phyloP scores from a whole-genome alignment of 2,797 vertebrate genomes.

The Hypotaenidia philippensis region DNA sequence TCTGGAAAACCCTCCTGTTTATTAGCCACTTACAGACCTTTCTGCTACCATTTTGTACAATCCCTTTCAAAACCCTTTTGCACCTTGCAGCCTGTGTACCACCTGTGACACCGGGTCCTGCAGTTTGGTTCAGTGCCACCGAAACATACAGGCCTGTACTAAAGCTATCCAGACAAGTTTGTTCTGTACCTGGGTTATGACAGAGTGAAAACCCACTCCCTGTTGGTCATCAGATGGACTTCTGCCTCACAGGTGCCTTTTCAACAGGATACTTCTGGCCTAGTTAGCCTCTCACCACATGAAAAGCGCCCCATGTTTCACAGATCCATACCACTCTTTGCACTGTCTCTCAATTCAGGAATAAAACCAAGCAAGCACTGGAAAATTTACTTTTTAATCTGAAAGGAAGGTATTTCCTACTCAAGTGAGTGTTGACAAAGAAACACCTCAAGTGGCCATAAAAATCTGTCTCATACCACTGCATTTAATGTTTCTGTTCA shows the following conservation, averaged over 20 bases:
- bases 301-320: background rate
- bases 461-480: background rate
- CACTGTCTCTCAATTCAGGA: background rate
- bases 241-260: background rate
- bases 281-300: background rate
- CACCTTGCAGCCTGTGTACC: background rate
- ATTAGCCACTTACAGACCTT: background rate
- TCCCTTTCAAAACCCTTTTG: background rate
- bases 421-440: background rate
- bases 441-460: accelerated
- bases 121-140: background rate
- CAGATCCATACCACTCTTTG: background rate
- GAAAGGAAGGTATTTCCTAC: background rate
- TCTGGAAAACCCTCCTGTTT: background rate
- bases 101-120: background rate
- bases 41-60: background rate
- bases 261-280: background rate
- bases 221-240: background rate
- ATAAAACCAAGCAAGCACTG: background rate
- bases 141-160: background rate
- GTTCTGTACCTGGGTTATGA: background rate
- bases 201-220: background rate
- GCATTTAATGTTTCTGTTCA: background rate
- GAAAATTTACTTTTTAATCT: background rate
- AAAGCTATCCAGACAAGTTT: background rate